These are phyloP conservation scores for Junco hyemalis DNA, from an alignment of 2,113 vertebrate genomes.

Conservation along the genomic window DNA sequence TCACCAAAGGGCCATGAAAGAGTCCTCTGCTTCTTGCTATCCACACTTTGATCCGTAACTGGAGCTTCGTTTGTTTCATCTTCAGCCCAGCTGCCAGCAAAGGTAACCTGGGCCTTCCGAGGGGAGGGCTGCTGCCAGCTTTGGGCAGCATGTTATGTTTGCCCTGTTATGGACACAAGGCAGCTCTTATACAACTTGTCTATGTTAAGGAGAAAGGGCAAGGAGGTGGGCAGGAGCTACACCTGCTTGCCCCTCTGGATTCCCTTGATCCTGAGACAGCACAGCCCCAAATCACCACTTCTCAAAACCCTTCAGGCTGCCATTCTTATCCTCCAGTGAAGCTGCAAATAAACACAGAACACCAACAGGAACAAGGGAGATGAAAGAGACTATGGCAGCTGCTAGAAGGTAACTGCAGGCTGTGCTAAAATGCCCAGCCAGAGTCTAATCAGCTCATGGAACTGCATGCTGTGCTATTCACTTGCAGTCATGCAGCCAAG, in stretches of 20 bases:
- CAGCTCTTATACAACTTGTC: not conserved
- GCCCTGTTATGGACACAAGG: not conserved
- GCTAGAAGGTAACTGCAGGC: not conserved
- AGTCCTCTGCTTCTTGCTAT: not conserved
- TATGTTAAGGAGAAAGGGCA: not conserved
- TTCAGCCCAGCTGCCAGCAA: not conserved
- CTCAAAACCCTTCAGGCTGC: not conserved
- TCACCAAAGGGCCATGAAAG: not conserved
- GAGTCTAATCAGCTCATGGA: not conserved
- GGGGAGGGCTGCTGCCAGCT: rapidly evolving
- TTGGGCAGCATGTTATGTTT: not conserved
- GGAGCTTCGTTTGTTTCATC: not conserved
- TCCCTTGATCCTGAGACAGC: not conserved
- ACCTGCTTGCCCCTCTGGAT: not conserved
- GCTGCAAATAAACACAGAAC: not conserved
- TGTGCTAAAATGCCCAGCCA: not conserved
- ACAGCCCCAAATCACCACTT: not conserved
- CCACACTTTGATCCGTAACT: not conserved
- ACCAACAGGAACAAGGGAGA: not conserved
- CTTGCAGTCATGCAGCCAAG: not conserved
- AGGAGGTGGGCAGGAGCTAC: not conserved
- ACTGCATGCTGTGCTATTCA: not conserved
- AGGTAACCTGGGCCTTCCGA: not conserved
- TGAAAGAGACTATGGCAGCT: not conserved
- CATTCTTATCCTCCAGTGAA: not conserved